Evolutionary conservation across 1,140 invertebrate genomes (phyloP).

Genomic region (Drosophila tsacasi): DNA sequence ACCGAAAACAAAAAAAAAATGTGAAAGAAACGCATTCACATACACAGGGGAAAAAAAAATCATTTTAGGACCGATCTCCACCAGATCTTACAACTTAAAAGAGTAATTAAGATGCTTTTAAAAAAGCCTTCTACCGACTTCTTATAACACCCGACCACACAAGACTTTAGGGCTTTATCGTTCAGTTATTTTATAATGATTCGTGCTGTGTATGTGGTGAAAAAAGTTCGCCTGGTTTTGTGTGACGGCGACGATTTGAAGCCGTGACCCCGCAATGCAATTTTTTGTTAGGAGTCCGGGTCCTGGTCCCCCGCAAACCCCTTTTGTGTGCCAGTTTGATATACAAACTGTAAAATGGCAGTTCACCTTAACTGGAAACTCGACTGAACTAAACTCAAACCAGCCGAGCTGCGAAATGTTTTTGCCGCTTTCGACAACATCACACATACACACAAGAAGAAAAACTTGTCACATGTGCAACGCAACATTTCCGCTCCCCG

Average conservation of each 20-base stretch:
- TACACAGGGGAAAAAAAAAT: constrained; percentile 8
- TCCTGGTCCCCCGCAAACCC: not conserved
- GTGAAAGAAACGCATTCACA: constrained; percentile 14
- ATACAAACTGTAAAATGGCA: constrained; percentile 79
- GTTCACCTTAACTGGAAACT: constrained; percentile 76
- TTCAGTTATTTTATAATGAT: not conserved
- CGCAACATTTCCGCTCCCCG: constrained; percentile 67
- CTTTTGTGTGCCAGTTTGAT: constrained; percentile 62
- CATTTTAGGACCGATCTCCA: not conserved
- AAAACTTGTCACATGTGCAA: constrained; percentile 81
- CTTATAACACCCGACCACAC: too few relatives aligned
- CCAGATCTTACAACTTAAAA: too few relatives aligned
- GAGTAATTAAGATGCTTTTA: not conserved
- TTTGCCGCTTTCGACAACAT: constrained; percentile 62
- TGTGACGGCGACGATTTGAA: constrained; percentile 76
- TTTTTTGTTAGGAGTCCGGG: constrained; percentile 30
- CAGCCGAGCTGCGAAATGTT: constrained; percentile 55
- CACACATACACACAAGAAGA: constrained; percentile 11
- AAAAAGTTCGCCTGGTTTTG: constrained; percentile 58
- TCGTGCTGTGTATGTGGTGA: constrained; percentile 13
- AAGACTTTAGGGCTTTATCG: not conserved
- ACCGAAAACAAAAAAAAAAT: constrained; percentile 19
- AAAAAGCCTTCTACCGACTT: not conserved
- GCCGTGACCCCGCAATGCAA: constrained; percentile 65
- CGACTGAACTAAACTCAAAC: constrained; percentile 60